phyloP scores from a whole-genome alignment of 2,888 invertebrate species.

The Meliscaeva auricollis region DNA sequence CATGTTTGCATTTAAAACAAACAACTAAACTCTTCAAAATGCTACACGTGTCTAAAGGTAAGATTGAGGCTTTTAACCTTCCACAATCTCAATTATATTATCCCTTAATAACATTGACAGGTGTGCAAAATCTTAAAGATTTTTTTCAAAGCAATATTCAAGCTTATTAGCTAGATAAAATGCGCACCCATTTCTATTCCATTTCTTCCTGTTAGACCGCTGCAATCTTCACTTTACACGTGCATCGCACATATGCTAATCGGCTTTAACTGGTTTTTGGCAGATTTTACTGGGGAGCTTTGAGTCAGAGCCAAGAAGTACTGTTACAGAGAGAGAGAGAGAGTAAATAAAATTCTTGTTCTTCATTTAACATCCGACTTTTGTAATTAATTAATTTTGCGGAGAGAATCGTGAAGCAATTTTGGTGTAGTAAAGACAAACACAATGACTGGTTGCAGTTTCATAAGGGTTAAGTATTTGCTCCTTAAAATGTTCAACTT shows the following conservation, averaged over 20 bases:
- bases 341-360: constrained; percentile 28
- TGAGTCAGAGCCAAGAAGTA: background rate
- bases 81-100: background rate
- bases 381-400: constrained; percentile 23
- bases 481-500: background rate
- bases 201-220: too few relatives aligned
- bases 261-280: constrained; percentile 49
- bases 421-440: background rate
- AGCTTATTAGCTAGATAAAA: background rate
- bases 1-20: too few relatives aligned
- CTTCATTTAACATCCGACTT: constrained; percentile 7
- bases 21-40: too few relatives aligned
- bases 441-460: background rate
- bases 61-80: background rate
- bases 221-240: background rate
- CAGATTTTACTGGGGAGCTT: constrained; percentile 42
- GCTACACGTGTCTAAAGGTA: background rate
- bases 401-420: background rate
- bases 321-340: constrained; percentile 10
- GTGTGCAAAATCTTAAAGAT: too few relatives aligned
- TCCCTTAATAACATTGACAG: background rate
- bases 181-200: too few relatives aligned
- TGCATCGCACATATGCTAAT: background rate
- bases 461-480: background rate
- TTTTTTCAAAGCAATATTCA: background rate